A percentile compares a stretch with the other conserved stretches of the same genome.
phyloP scores from a whole-genome alignment of 2,888 invertebrate genomes.

The Escarpia spicata region DNA sequence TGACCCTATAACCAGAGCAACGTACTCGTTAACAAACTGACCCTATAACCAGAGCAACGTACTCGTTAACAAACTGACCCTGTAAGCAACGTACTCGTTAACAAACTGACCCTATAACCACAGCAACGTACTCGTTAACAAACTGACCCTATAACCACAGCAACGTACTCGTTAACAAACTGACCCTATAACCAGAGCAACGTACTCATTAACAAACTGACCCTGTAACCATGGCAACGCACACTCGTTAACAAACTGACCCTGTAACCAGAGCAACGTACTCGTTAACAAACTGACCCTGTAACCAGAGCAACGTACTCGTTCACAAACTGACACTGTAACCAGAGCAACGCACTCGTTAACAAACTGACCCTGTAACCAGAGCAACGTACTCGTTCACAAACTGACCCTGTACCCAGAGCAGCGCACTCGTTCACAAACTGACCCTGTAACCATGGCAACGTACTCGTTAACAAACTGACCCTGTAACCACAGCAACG shows the following conservation, averaged over 20 bases:
- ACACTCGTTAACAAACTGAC: conserved; percentile 6
- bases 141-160: no score
- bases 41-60: no score
- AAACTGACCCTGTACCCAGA: conserved; percentile 76
- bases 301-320: conserved; percentile 79
- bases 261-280: conserved; percentile 76
- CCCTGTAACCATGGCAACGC: conserved; percentile 60
- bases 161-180: no score
- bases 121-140: no score
- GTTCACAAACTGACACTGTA: conserved; percentile 84
- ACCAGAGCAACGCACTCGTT: conserved; percentile 82
- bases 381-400: conserved; percentile 87
- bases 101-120: not conserved
- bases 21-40: no score
- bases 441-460: conserved; percentile 61
- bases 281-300: conserved; percentile 90
- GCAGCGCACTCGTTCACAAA: not conserved
- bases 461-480: not conserved
- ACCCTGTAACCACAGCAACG: conserved; percentile 62
- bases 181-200: no score
- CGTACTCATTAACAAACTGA: conserved; percentile 6
- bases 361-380: conserved; percentile 80
- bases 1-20: no score
- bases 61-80: no score
- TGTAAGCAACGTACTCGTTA: not conserved